A percentile compares a stretch with the other conserved stretches of the same genome.
Evolutionary conservation across 2,113 vertebrate genomes (phyloP).

Genomic region (Pao palembangensis): DNA sequence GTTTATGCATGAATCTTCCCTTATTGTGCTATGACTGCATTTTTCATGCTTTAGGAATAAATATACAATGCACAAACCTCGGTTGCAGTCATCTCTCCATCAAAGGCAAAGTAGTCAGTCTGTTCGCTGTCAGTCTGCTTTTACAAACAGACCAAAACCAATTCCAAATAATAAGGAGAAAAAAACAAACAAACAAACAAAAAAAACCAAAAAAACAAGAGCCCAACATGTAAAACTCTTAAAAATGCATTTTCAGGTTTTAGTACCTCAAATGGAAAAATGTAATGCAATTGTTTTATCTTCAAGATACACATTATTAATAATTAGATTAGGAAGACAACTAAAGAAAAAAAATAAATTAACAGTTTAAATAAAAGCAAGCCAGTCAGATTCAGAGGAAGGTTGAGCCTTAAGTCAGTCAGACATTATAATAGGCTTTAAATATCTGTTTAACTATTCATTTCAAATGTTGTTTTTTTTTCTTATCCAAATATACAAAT

Average conservation of each 20-base stretch:
- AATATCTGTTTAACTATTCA: neutral
- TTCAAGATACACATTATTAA: slow-evolving; percentile 21
- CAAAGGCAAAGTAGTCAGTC: slow-evolving; percentile 90
- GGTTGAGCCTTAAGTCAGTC: slow-evolving; percentile 64
- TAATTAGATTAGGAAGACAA: slow-evolving; percentile 21
- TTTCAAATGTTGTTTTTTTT: slow-evolving; percentile 4
- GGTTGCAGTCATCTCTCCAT: slow-evolving; percentile 90
- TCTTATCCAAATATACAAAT: neutral
- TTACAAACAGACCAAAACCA: slow-evolving; percentile 63
- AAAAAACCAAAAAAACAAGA: slow-evolving; percentile 69
- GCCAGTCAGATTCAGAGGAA: slow-evolving; percentile 71
- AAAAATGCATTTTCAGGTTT: slow-evolving; percentile 9
- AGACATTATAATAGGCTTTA: slow-evolving; percentile 22
- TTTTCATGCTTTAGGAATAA: slow-evolving; percentile 12
- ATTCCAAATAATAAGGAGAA: slow-evolving; percentile 77
- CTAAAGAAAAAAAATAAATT: slow-evolving; percentile 24
- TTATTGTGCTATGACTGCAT: neutral
- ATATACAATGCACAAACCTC: slow-evolving; percentile 83
- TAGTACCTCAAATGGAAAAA: slow-evolving; percentile 50
- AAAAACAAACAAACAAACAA: slow-evolving; percentile 43
- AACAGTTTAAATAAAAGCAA: slow-evolving; percentile 41
- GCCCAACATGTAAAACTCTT: slow-evolving; percentile 76
- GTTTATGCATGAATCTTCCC: too few relatives aligned
- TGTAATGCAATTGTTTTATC: slow-evolving; percentile 46
- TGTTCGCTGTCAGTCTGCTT: slow-evolving; percentile 94